phyloP scores from a whole-genome alignment of 2,113 vertebrate species.

The Chaetorhynchus papuensis region DNA sequence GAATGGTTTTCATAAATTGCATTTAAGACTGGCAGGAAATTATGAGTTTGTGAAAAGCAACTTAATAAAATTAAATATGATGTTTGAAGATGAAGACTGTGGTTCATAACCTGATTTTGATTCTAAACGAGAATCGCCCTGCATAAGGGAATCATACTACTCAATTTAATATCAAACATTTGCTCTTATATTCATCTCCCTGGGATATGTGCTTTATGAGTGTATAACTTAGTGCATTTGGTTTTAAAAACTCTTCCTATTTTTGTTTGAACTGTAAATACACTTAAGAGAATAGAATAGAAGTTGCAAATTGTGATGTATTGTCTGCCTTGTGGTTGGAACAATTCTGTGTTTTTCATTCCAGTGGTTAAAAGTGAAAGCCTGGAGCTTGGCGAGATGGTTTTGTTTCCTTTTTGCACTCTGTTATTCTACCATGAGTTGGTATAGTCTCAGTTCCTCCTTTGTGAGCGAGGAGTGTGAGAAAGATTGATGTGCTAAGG shows the following conservation, averaged over 20 bases:
- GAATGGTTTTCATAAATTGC: not conserved
- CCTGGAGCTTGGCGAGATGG: not conserved
- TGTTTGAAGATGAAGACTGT: not conserved
- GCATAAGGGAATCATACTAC: not conserved
- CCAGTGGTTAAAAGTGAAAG: slow-evolving; percentile 30
- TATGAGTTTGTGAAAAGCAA: not conserved
- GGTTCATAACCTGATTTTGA: not conserved
- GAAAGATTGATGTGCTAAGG: not conserved
- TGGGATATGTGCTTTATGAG: not conserved
- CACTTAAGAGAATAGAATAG: not conserved
- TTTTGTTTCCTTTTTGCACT: not conserved
- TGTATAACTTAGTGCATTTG: not conserved
- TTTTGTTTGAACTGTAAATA: not conserved
- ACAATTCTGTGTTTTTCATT: not conserved
- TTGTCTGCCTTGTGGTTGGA: not conserved
- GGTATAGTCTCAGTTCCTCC: not conserved
- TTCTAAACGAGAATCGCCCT: not conserved
- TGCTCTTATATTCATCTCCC: not conserved
- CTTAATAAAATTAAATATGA: not conserved
- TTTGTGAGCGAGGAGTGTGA: not conserved
- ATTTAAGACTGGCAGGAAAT: not conserved
- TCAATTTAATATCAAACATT: not conserved
- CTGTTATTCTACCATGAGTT: not conserved
- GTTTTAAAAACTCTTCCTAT: not conserved
- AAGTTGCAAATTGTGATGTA: not conserved